phyloP scores from a whole-genome alignment of 2,797 vertebrate species.

The Schizopygopsis malacanthus region DNA sequence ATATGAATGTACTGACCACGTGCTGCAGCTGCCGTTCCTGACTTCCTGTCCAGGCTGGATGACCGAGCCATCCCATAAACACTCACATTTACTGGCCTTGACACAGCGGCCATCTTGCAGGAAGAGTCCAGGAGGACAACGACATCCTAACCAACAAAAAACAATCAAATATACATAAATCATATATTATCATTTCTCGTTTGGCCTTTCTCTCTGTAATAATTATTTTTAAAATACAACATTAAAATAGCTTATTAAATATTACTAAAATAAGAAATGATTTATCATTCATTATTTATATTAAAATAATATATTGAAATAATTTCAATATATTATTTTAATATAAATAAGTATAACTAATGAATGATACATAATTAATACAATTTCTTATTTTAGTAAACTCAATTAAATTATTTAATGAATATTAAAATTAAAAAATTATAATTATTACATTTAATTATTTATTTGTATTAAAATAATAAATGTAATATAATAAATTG shows the following conservation, averaged over 20 bases:
- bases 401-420: not conserved
- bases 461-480: not conserved
- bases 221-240: not conserved
- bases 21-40: constrained; percentile 75
- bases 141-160: constrained; percentile 78
- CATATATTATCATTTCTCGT: not conserved
- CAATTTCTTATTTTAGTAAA: too few relatives aligned
- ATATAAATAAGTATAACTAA: too few relatives aligned
- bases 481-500: not conserved
- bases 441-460: not conserved
- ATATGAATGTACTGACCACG: constrained; percentile 77
- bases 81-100: constrained; percentile 80
- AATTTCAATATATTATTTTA: too few relatives aligned
- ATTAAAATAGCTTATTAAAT: not conserved
- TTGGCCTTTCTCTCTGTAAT: not conserved
- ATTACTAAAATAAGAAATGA: not conserved
- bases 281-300: not conserved
- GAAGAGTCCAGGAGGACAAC: constrained; percentile 79
- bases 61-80: constrained; percentile 70
- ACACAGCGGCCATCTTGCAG: constrained; percentile 82
- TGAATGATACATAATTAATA: too few relatives aligned
- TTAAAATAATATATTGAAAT: not conserved
- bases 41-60: constrained; percentile 76
- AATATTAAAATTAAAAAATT: not conserved
- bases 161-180: not conserved